Conservation (phyloP, 2,113 vertebrate species). For the Catagonus wagneri region DNA sequence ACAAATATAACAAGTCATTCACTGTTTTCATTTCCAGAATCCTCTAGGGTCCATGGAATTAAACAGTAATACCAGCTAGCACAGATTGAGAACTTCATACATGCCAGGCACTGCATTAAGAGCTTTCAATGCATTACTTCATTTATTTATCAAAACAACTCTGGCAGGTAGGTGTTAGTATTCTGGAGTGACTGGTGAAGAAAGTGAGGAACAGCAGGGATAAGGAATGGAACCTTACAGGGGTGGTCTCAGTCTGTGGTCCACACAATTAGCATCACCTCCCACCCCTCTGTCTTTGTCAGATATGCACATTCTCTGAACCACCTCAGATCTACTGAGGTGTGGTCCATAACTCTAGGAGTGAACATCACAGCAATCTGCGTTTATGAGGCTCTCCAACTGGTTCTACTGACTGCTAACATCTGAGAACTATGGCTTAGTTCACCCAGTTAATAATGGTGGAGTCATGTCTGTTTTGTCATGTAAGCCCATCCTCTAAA, state of each 20-base stretch:
- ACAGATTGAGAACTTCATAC: neutral
- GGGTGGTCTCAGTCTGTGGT: neutral
- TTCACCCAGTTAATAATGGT: neutral
- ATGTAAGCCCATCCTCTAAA: neutral
- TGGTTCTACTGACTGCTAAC: neutral
- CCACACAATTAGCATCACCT: neutral
- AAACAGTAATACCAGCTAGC: neutral
- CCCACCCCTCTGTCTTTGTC: neutral
- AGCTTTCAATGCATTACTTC: neutral
- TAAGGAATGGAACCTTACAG: neutral
- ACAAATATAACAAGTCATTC: neutral
- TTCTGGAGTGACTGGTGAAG: neutral
- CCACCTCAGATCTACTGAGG: neutral
- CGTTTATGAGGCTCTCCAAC: neutral
- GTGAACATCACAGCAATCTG: neutral
- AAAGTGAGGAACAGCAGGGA: neutral
- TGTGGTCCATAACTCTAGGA: neutral
- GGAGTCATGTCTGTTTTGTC: neutral
- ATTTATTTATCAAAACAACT: neutral
- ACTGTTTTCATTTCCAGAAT: conserved; percentile 23
- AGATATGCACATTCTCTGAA: neutral
- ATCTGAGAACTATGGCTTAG: neutral
- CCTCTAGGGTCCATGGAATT: neutral
- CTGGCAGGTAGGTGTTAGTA: neutral
- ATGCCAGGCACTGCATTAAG: neutral